These are phyloP conservation scores for Xanthorhoe designata DNA, from an alignment of 2,888 invertebrate species.

Conservation along the genomic window DNA sequence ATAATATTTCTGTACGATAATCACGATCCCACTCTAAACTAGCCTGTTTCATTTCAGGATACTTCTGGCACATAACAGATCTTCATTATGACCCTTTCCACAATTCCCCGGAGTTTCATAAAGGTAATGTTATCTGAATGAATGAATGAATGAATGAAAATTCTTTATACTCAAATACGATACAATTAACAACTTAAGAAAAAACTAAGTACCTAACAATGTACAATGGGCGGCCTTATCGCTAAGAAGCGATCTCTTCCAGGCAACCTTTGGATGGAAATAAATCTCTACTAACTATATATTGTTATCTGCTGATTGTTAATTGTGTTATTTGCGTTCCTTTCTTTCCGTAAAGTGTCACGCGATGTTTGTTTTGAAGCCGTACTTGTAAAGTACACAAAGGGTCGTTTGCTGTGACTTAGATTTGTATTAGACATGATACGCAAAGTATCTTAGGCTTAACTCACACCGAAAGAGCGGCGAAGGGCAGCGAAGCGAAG, in stretches of 20 bases:
- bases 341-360: conserved; percentile 24
- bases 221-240: too few relatives aligned
- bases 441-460: too few relatives aligned
- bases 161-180: too few relatives aligned
- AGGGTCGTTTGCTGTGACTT: not conserved
- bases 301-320: conserved; percentile 48
- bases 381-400: conserved; percentile 4
- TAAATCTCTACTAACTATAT: too few relatives aligned
- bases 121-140: conserved; percentile 76
- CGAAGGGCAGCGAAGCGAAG: too few relatives aligned
- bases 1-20: not conserved
- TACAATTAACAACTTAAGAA: too few relatives aligned
- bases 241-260: too few relatives aligned
- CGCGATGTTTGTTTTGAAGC: conserved; percentile 8
- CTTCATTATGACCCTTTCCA: conserved; percentile 94
- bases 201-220: too few relatives aligned
- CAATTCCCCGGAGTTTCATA: conserved; percentile 80
- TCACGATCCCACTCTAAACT: not conserved
- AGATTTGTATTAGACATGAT: too few relatives aligned
- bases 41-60: conserved; percentile 88
- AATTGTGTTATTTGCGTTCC: conserved; percentile 54
- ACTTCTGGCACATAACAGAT: conserved; percentile 98
- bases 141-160: too few relatives aligned
- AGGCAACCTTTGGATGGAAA: too few relatives aligned
- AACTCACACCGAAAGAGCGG: too few relatives aligned